Base-by-base conservation (phyloP, 2,888 invertebrate species). In the Lobophora halterata region DNA sequence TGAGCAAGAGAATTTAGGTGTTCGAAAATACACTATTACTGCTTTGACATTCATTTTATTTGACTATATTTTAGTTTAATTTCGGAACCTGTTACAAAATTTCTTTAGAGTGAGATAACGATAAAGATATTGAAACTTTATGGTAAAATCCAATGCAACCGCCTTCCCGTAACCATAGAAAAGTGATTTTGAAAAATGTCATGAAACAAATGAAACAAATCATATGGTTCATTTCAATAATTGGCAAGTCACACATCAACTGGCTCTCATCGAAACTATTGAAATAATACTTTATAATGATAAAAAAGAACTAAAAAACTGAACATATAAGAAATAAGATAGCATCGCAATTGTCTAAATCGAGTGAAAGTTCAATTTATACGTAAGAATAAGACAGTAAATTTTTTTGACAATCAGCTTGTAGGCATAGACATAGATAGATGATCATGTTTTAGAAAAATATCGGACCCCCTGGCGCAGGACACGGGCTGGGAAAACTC, bases 201-300 rank as follows among this genome's bases (percentile, higher is more conserved):
- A 78, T 49, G 56, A 71, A 85, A 86, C 82, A 86, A 86, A 70
- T 79, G 83, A 85, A 83, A 47, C 42, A 65, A 80, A 87, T 80
- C 86, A 87, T 85, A 86, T 87, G 86, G 71, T 82, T 66, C 62
- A 68, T 77, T 76, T 79, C 74, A 76, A 76, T 73, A 23, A 73
- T 79, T 78, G 83, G 79, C 83, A 80, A 80, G 82, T 75, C 77
- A 71, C 66, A 72, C 67, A 76, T 72, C 67, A 68, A 65, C 67
- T 73, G 72, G 67, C 67, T 69, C 60, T 76, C 71, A 70, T 69
- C 31, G 37, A 28, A 45, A 70, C 64, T 67, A 63, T 69, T 66
- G 54, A 66, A 65, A 69, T 66, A 65, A 64, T 66, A 77, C 52
- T 64, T n/a, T n/a, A 79, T 72, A 68, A 71, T 68, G 62, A 63